Evolutionary conservation across 2,888 invertebrate genomes (phyloP).

Genomic region (Macrophya alboannulata): DNA sequence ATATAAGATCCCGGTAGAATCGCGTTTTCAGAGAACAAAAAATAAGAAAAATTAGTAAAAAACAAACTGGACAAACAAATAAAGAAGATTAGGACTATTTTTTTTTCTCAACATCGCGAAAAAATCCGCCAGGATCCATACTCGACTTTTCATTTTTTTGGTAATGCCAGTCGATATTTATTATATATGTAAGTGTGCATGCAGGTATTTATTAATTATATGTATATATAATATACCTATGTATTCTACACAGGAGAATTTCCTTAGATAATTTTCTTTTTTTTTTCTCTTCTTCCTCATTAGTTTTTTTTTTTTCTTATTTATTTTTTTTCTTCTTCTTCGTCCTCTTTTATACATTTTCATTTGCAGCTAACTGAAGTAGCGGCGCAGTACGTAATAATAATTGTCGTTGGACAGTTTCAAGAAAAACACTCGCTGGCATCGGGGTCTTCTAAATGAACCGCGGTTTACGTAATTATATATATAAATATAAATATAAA

Average conservation of each 20-base stretch:
- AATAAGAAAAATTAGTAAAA: too few species aligned
- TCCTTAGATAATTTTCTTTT: background rate
- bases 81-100: background rate
- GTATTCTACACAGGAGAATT: slow-evolving; percentile 21
- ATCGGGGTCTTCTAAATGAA: background rate
- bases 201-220: background rate
- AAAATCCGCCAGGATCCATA: background rate
- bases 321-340: background rate
- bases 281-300: background rate
- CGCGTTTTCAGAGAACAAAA: background rate
- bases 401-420: background rate
- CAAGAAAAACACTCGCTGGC: background rate
- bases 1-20: background rate
- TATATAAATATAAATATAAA: background rate
- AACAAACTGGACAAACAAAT: too few species aligned
- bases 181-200: background rate
- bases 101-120: background rate
- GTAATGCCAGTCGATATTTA: background rate
- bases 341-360: background rate
- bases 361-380: slow-evolving; percentile 40
- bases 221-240: background rate
- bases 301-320: background rate
- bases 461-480: too few species aligned
- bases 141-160: background rate
- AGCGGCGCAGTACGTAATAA: slow-evolving; percentile 45